Evolutionary conservation across 1,140 invertebrate genomes (phyloP).

Genomic region (Nixonia krombeini): DNA sequence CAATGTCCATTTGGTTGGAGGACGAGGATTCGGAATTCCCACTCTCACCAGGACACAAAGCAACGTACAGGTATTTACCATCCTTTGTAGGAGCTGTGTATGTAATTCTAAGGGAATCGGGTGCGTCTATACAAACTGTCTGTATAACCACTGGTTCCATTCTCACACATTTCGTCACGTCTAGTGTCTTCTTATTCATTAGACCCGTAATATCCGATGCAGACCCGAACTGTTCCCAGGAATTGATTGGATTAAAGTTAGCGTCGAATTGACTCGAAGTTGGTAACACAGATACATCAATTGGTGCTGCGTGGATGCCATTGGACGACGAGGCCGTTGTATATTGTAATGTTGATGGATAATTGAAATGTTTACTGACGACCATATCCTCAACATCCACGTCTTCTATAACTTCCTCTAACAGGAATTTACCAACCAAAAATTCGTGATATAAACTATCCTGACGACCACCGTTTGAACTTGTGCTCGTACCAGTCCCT

Average conservation of each 20-base stretch:
- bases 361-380: slow-evolving; percentile 58
- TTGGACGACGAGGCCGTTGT: slow-evolving; percentile 63
- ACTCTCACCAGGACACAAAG: slow-evolving; percentile 68
- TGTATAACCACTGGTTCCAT: slow-evolving; percentile 67
- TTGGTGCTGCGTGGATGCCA: slow-evolving; percentile 55
- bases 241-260: slow-evolving; percentile 63
- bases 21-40: slow-evolving; percentile 26
- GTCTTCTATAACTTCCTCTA: slow-evolving; percentile 68
- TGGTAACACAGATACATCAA: slow-evolving; percentile 50
- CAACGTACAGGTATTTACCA: slow-evolving; percentile 77
- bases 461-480: slow-evolving; percentile 64
- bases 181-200: slow-evolving; percentile 57
- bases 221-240: slow-evolving; percentile 62
- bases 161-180: slow-evolving; percentile 54
- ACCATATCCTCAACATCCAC: slow-evolving; percentile 65
- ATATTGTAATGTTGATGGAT: slow-evolving; percentile 48
- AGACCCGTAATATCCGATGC: slow-evolving; percentile 61
- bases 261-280: slow-evolving; percentile 59
- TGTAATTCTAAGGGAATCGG: slow-evolving; percentile 70
- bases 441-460: slow-evolving; percentile 67
- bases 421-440: slow-evolving; percentile 66
- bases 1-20: slow-evolving; percentile 70
- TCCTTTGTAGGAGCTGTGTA: slow-evolving; percentile 77
- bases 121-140: slow-evolving; percentile 60
- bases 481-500: slow-evolving; percentile 68